These are phyloP conservation scores for Heterochromis multidens DNA, from an alignment of 2,113 vertebrate species.

Conservation along the genomic window DNA sequence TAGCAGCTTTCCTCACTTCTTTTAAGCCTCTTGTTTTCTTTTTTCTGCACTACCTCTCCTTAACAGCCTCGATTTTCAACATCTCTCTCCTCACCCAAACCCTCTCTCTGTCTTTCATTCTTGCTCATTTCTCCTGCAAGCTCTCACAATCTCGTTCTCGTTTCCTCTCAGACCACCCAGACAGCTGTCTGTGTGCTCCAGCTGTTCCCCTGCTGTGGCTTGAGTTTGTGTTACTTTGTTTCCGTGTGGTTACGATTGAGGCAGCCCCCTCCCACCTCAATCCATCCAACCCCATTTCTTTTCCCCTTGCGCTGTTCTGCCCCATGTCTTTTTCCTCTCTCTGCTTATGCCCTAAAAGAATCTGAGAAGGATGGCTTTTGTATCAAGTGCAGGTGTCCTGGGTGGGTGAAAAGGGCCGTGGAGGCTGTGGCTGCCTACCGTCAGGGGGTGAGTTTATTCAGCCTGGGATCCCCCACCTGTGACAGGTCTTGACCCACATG, in stretches of 20 bases:
- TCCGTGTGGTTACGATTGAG: conserved; percentile 66
- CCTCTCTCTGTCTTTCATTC: conserved; percentile 41
- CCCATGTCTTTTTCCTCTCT: conserved; percentile 33
- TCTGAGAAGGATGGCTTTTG: conserved; percentile 68
- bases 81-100: conserved; percentile 10
- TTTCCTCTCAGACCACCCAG: conserved; percentile 74
- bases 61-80: conserved; percentile 26
- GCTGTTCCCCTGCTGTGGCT: conserved; percentile 76
- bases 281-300: conserved; percentile 40
- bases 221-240: conserved; percentile 81
- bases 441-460: conserved; percentile 62
- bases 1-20: background rate
- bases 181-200: conserved; percentile 66
- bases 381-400: conserved; percentile 77
- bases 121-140: conserved; percentile 19
- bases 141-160: conserved; percentile 38
- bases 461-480: conserved; percentile 71
- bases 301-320: conserved; percentile 30
- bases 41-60: background rate
- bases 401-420: conserved; percentile 60
- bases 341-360: conserved; percentile 49
- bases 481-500: conserved; percentile 69
- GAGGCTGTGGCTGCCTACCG: conserved; percentile 38
- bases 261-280: conserved; percentile 25
- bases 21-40: background rate